These are phyloP conservation scores for Globia sparganii DNA, from an alignment of 2,888 invertebrate species.

Conservation along the genomic window DNA sequence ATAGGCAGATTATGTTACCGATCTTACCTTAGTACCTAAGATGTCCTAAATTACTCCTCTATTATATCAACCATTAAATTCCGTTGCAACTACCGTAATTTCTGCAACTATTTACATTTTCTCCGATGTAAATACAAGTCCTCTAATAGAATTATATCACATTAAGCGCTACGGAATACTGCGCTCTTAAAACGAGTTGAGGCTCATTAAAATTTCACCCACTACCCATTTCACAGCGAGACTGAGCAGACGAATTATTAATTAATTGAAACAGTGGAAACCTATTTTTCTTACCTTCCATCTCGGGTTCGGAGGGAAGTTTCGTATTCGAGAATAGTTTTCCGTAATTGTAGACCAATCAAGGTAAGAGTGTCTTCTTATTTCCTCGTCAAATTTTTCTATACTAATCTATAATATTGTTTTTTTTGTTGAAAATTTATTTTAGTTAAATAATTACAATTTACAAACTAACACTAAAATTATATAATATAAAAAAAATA, in stretches of 20 bases:
- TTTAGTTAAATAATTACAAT: too few species aligned
- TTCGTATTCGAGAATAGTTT: conserved; percentile 45
- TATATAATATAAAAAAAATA: too few species aligned
- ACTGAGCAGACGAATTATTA: conserved; percentile 78
- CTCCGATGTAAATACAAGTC: conserved; percentile 30
- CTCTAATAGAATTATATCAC: conserved; percentile 52
- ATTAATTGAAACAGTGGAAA: conserved; percentile 76
- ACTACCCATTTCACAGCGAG: conserved; percentile 69
- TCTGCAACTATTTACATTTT: conserved; percentile 28
- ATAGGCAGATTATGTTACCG: too few species aligned
- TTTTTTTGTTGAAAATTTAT: too few species aligned
- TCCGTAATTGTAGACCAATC: conserved; percentile 10
- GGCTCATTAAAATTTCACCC: conserved; percentile 80
- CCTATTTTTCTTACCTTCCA: conserved; percentile 74
- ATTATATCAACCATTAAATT: neutral
- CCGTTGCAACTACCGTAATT: neutral
- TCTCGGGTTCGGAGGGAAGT: conserved; percentile 55
- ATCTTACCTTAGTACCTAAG: neutral
- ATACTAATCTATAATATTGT: neutral
- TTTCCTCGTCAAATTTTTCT: neutral
- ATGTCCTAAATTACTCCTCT: neutral
- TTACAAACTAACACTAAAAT: too few species aligned
- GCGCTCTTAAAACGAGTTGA: conserved; percentile 62
- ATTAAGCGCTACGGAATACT: conserved; percentile 63
- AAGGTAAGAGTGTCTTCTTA: neutral